Evolutionary conservation across 2,888 invertebrate genomes (phyloP), one percentile per base, ranked within the genome.

Genomic region (Hypolimnas misippus): DNA sequence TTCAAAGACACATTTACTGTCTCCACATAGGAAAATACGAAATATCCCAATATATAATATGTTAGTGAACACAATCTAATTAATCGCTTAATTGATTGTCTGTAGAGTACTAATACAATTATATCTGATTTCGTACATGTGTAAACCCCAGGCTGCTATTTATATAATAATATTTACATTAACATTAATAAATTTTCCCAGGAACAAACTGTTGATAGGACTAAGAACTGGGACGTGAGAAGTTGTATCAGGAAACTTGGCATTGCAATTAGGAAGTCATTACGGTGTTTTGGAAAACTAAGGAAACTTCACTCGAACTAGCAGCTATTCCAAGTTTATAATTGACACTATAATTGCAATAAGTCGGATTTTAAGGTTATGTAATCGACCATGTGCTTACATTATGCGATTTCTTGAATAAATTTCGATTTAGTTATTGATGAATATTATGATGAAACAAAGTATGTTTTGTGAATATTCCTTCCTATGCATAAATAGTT

Each of bases 331-430:
- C 50, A 66, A 66, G 57, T 63, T 57, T 57, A 52, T 54, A 62
- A 65, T 62, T 60, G 63, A 25, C 50, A 57, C 49, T 52, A 17
- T 66, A 60, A 57, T 59, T 63, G 66, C 56, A 59, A 54, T 51
- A 46, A 59, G 56, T 57, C 31, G 56, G 53, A 57, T 53, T 66
- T 61, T 57, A 66, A 57, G 59, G 66, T 46, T 65, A 46, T 40
- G 29, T 38, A 29, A 56, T 53, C n/a, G 17, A 29, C 29, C 21
- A 25, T 55, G 51, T 56, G 44, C 25, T 19, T 54, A 38, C 19
- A 25, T 49, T 70, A 76, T 74, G 62, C 59, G 76, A 72, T 77
- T 73, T 77, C 62, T 59, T 77, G 75, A 14, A 16, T 40, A n/a
- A 16, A 40, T 16, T 14, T 40, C 7, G 35, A 2, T 16, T 40